Conservation (phyloP, 2,113 vertebrate species). For the Mungos mungo region DNA sequence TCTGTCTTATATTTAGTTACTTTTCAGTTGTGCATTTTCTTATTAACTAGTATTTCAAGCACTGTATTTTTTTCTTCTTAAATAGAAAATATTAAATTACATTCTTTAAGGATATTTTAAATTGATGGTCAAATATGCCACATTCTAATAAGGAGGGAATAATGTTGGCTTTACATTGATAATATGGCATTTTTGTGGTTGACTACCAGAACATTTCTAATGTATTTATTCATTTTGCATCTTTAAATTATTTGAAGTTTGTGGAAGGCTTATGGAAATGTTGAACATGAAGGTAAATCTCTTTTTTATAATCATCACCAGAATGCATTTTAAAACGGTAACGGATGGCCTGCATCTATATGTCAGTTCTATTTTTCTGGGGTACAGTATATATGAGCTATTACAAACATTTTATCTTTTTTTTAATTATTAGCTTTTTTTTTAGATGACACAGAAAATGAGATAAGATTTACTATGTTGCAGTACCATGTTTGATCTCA, state of each 20-base stretch:
- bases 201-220: slow-evolving; percentile 73
- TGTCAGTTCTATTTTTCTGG: not conserved
- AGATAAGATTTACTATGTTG: not conserved
- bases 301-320: not conserved
- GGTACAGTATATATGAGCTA: not conserved
- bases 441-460: not conserved
- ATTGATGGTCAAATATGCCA: slow-evolving; percentile 64
- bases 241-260: slow-evolving; percentile 66
- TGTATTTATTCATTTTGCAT: slow-evolving; percentile 58
- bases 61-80: not conserved
- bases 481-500: not conserved
- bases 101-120: not conserved
- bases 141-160: slow-evolving; percentile 75
- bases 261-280: not conserved
- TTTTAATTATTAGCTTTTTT: not conserved
- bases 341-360: not conserved
- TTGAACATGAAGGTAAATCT: slow-evolving; percentile 33
- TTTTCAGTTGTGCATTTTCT: slow-evolving; percentile 32
- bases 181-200: slow-evolving; percentile 73
- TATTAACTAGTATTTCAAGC: slow-evolving; percentile 44
- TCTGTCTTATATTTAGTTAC: not conserved
- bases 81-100: slow-evolving; percentile 48
- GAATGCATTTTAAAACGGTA: not conserved
- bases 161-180: slow-evolving; percentile 72
- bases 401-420: not conserved